Conservation (phyloP, 2,797 vertebrate genomes). For the Todus mexicanus region DNA sequence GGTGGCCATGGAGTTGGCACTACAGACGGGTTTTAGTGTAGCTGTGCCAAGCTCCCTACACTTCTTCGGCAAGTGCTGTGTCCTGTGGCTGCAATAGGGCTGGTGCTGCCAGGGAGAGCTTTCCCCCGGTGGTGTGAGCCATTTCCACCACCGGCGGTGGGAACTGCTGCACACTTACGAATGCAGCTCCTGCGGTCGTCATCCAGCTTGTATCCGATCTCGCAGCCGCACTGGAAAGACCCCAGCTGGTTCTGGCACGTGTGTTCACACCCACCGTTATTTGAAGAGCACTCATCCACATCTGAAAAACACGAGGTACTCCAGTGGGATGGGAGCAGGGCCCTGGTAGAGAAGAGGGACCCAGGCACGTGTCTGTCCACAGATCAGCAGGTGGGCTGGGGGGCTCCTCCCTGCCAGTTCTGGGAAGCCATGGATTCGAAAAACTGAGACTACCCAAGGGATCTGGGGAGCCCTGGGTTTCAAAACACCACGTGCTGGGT, state of each 20-base stretch:
- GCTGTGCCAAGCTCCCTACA: background rate
- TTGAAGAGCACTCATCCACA: constrained; percentile 86
- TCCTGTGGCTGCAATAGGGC: background rate
- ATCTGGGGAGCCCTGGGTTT: background rate
- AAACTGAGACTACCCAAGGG: background rate
- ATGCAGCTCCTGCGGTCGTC: constrained; percentile 83
- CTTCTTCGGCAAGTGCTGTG: background rate
- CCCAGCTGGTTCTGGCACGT: constrained; percentile 86
- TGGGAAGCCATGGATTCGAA: accelerated
- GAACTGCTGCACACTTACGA: constrained; percentile 73
- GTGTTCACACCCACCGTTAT: constrained; percentile 84
- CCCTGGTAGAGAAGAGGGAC: no score
- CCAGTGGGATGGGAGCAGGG: background rate
- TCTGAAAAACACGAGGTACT: constrained; percentile 66
- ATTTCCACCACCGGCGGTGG: accelerated
- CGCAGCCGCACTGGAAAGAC: constrained; percentile 88
- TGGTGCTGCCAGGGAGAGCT: background rate
- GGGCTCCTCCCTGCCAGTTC: background rate
- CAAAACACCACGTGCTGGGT: background rate
- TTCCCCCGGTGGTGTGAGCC: accelerated
- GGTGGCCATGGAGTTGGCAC: accelerated
- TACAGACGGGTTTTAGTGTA: accelerated
- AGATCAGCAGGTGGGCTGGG: background rate
- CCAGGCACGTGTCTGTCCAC: accelerated
- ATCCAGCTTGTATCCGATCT: constrained; percentile 80